phyloP scores from a whole-genome alignment of 1,140 invertebrate species.

The Monochamus saltuarius region DNA sequence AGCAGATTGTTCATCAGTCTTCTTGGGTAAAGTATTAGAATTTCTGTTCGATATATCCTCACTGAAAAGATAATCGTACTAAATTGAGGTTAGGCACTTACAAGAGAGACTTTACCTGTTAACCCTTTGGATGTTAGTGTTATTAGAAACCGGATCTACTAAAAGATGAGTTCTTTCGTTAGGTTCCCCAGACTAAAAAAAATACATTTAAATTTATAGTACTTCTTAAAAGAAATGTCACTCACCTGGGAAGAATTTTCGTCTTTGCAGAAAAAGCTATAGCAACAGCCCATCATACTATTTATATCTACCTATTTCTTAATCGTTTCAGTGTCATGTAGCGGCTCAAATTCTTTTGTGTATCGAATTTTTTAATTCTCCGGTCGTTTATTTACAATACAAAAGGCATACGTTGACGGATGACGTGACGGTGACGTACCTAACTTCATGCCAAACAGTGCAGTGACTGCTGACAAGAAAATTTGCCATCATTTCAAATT shows the following conservation, averaged over 20 bases:
- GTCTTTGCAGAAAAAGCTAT: slow-evolving; percentile 51
- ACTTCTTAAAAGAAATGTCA: slow-evolving; percentile 15
- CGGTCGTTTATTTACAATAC: no score
- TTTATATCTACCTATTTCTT: no score
- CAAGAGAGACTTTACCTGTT: slow-evolving; percentile 53
- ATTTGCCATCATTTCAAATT: no score
- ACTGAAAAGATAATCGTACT: slow-evolving; percentile 49
- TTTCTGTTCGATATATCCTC: slow-evolving; percentile 65
- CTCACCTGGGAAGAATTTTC: slow-evolving; percentile 47
- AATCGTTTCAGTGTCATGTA: no score
- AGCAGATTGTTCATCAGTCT: slow-evolving; percentile 84
- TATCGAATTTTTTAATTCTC: no score
- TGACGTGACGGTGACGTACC: no score
- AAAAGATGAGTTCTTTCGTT: slow-evolving; percentile 70
- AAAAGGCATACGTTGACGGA: no score
- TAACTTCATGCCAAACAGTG: no score
- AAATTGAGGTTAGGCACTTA: slow-evolving; percentile 16
- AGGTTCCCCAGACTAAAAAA: slow-evolving; percentile 59
- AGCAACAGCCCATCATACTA: slow-evolving; percentile 49
- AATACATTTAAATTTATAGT: background rate
- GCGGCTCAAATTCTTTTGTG: no score
- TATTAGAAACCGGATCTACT: slow-evolving; percentile 69
- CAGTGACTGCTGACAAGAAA: no score
- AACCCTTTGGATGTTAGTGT: slow-evolving; percentile 60
- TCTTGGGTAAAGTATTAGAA: slow-evolving; percentile 69